These are phyloP conservation scores for Mareca strepera DNA, from an alignment of 2,797 vertebrate species.

Conservation along the genomic window DNA sequence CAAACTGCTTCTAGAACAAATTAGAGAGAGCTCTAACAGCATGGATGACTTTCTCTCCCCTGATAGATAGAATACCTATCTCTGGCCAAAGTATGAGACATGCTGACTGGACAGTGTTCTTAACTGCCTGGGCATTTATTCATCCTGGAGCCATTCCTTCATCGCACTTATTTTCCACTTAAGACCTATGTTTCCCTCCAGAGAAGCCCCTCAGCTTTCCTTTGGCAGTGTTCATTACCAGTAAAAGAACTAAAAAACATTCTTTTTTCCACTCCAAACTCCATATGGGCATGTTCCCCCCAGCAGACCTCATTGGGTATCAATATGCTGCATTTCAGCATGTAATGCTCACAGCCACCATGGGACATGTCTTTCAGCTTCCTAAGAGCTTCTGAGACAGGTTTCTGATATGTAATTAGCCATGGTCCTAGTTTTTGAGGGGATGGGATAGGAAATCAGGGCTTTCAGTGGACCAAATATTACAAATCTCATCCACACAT, in stretches of 20 bases:
- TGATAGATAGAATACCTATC: neutral
- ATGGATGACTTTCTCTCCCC: neutral
- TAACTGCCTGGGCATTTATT: neutral
- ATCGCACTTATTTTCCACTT: neutral
- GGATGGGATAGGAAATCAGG: neutral
- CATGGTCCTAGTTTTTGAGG: neutral
- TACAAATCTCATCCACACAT: neutral
- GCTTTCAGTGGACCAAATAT: neutral
- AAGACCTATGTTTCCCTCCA: neutral
- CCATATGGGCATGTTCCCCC: neutral
- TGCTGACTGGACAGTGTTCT: neutral
- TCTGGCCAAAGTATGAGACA: neutral
- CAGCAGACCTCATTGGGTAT: neutral
- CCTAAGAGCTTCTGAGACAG: neutral
- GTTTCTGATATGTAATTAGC: neutral
- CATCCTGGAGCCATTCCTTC: neutral
- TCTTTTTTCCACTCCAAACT: neutral
- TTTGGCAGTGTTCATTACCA: neutral
- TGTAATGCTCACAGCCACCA: neutral
- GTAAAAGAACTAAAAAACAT: neutral
- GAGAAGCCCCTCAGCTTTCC: neutral
- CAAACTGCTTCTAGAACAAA: conserved; percentile 38
- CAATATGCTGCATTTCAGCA: neutral
- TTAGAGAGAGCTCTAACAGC: conserved; percentile 16
- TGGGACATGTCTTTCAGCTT: neutral